Evolutionary conservation across 2,113 vertebrate genomes (phyloP).

Genomic region (Nymphicus hollandicus): DNA sequence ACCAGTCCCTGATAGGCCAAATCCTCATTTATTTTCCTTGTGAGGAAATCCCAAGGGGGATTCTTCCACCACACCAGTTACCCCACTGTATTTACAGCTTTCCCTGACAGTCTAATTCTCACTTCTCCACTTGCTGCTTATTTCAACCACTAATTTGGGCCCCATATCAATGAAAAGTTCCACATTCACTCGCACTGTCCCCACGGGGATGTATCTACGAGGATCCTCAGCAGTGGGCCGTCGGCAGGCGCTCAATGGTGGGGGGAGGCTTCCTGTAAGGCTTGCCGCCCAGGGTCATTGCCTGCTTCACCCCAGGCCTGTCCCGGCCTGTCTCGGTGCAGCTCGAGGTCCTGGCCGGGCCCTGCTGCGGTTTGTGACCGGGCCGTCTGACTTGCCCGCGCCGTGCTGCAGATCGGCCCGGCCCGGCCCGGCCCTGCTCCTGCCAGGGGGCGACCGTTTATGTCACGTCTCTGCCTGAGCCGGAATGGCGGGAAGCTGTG

Average conservation of each 20-base stretch:
- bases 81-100: background rate
- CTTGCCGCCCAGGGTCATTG: background rate
- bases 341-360: background rate
- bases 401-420: no score
- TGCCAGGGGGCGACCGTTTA: background rate
- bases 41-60: background rate
- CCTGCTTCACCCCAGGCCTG: background rate
- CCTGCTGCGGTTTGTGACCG: fast-evolving
- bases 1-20: background rate
- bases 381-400: fast-evolving
- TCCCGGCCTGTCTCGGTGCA: background rate
- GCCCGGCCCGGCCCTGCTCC: no score
- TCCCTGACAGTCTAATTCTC: background rate
- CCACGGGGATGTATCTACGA: background rate
- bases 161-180: background rate
- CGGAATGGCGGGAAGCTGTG: background rate
- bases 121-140: background rate
- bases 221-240: background rate
- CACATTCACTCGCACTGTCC: background rate
- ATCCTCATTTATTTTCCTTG: background rate
- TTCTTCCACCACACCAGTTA: background rate
- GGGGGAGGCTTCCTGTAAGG: background rate
- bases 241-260: background rate
- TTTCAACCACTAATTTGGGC: background rate
- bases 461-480: background rate